Evolutionary conservation across 1,140 invertebrate genomes (phyloP).

Genomic region (Dryas iulia): DNA sequence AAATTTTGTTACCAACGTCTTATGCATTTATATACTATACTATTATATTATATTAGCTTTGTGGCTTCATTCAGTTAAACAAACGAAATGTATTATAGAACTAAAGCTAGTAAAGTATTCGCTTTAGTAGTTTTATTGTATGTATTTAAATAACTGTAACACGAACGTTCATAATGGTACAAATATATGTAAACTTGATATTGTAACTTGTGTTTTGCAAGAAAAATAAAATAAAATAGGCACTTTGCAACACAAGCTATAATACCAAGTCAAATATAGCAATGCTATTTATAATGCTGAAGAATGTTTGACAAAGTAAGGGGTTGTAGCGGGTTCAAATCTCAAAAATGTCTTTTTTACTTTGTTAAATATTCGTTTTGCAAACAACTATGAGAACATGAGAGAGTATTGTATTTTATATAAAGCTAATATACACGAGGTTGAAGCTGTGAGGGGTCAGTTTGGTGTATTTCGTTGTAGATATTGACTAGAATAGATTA

Average conservation of each 20-base stretch:
- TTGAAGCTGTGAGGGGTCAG: constrained; percentile 24
- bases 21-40: too few species aligned
- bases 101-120: neutral
- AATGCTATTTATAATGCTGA: neutral
- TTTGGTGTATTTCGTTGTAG: constrained; percentile 34
- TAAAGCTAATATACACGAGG: constrained; percentile 3
- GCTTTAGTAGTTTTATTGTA: neutral
- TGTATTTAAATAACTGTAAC: neutral
- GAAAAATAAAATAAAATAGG: neutral
- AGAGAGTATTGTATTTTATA: neutral
- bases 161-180: neutral
- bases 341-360: neutral
- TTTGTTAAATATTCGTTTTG: neutral
- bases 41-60: neutral
- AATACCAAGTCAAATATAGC: neutral
- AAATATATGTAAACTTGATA: neutral
- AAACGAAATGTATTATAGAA: neutral
- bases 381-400: neutral
- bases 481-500: constrained; percentile 12
- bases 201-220: neutral
- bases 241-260: neutral
- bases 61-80: neutral
- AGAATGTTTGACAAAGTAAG: neutral
- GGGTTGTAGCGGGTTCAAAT: neutral
- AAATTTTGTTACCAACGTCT: neutral